Percentiles rank a stretch among this genome's conserved stretches.
Evolutionary conservation across 2,113 vertebrate genomes (phyloP).

Genomic region (Oceanites oceanicus): DNA sequence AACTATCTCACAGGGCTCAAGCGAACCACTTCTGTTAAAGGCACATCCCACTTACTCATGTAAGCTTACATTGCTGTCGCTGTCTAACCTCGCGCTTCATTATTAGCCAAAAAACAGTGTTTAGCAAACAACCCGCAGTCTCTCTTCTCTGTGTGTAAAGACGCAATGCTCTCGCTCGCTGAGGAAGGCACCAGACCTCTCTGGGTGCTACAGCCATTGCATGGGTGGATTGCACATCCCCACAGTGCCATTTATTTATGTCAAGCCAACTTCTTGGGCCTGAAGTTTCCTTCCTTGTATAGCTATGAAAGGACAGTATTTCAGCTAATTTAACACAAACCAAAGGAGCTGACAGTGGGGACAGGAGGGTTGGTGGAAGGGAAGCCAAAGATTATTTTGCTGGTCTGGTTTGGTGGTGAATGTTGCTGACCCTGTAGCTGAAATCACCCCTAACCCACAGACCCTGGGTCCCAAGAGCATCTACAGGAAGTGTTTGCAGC

Average conservation of each 20-base stretch:
- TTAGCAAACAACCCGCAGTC: no score
- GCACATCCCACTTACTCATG: neutral
- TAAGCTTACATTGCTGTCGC: accelerated
- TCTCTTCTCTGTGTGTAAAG: accelerated
- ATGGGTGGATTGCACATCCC: accelerated
- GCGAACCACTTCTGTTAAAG: neutral
- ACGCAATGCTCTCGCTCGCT: accelerated
- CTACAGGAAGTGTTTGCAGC: neutral
- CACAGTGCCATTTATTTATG: accelerated
- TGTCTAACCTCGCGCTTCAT: no score
- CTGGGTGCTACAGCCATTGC: neutral
- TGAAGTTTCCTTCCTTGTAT: accelerated
- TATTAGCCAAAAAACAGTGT: accelerated
- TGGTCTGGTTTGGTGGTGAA: neutral
- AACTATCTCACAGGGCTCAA: neutral
- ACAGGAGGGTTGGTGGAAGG: neutral
- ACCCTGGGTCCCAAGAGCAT: neutral
- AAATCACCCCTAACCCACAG: accelerated
- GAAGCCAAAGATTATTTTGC: neutral
- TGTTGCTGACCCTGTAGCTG: neutral
- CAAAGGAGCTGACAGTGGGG: no score
- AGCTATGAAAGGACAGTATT: accelerated
- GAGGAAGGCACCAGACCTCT: neutral
- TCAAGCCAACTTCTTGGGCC: no score
- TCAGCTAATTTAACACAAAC: no score